Evolutionary conservation across 2,888 invertebrate genomes (phyloP), one percentile per base, ranked within the genome.

Genomic region (Junonia oenone): DNA sequence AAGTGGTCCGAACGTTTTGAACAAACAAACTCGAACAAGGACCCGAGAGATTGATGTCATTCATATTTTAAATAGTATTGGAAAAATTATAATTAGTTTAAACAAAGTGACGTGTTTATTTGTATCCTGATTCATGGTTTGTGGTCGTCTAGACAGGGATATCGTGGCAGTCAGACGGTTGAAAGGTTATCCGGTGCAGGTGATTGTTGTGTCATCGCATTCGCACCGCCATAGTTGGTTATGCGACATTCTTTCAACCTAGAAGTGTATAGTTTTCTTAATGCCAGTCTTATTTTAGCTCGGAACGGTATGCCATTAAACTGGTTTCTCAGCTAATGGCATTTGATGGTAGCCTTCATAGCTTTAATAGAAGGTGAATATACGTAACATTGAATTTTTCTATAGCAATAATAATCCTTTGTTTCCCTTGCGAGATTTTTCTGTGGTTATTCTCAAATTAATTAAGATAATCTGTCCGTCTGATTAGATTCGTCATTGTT

Each of bases 151-250:
- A 58, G 58, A 58, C 58, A n/a, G 45, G 14, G 37, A 49, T 46
- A 26, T 43, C 8, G n/a, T 13, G 43, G 43, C 6, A n/a, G 8
- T 8, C 38, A 26, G 53, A 45, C 53, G 49, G 59, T 59, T 58
- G 53, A 60, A 64, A 66, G 64, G 66, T 62, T 58, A 56, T 26
- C 45, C 45, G 45, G 17, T 13, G 57, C 61, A 64, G 64, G 62
- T 63, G 63, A 61, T 43, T 43, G 59, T 57, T 60, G 63, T 64
- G 62, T 63, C 67, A 64, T 63, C 62, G 46, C 27, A 52, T 55
- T 37, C 58, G 56, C 56, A 56, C 49, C 58, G 45, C 62, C 51
- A 45, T 58, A 59, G 58, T 59, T 48, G 59, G 63, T 52, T 63
- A 63, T 63, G 65, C 59, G 56, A 61, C 67, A 65, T 65, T 63